phyloP scores from a whole-genome alignment of 1,140 invertebrate species.

The Neodiprion virginianus region DNA sequence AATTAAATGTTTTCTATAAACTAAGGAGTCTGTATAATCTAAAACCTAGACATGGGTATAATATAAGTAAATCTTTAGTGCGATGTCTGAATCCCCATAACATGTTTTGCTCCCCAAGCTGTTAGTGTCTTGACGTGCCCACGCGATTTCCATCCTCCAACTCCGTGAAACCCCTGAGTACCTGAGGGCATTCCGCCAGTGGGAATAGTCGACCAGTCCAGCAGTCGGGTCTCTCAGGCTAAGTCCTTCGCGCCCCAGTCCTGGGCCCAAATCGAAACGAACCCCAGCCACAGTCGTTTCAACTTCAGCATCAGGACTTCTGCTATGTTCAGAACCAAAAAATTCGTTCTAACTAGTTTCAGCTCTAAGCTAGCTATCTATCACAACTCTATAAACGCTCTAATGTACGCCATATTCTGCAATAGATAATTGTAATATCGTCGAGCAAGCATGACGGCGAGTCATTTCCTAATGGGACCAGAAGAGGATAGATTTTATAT shows the following conservation, averaged over 20 bases:
- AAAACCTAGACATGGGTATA: neutral
- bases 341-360: conserved; percentile 1
- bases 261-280: conserved; percentile 61
- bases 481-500: neutral
- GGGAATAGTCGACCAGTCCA: conserved; percentile 63
- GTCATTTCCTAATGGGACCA: neutral
- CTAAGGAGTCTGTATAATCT: neutral
- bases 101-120: neutral
- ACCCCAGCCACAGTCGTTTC: conserved; percentile 61
- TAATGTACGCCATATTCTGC: neutral
- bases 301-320: conserved; percentile 57
- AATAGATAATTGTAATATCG: neutral
- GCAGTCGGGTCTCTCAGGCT: conserved; percentile 60
- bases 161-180: conserved; percentile 53
- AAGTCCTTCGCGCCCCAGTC: conserved; percentile 60
- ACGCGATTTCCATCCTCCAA: conserved; percentile 25
- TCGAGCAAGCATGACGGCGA: neutral
- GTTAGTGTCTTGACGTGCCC: conserved; percentile 6
- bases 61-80: neutral
- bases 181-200: conserved; percentile 63
- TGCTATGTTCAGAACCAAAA: conserved; percentile 46
- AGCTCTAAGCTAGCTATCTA: neutral
- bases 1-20: neutral
- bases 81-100: neutral
- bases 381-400: neutral